Evolutionary conservation across 2,113 vertebrate species (phyloP).

Genomic region (Axis porcinus): DNA sequence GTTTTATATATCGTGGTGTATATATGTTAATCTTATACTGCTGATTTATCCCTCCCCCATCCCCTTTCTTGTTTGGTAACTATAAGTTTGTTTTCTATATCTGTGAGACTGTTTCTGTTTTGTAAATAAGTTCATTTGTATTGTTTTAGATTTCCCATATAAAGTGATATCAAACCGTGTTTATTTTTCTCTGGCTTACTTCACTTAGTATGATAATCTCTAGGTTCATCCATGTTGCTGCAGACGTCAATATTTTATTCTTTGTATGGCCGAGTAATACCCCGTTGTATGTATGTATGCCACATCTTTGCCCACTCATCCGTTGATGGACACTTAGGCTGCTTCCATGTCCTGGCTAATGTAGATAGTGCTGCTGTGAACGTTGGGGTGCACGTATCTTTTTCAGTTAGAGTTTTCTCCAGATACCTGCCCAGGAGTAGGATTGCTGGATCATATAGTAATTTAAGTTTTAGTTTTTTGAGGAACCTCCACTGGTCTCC

Average conservation of each 20-base stretch:
- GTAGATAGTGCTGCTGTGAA: neutral
- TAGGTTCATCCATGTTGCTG: neutral
- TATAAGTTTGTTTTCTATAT: neutral
- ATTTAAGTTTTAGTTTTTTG: neutral
- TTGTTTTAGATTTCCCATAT: neutral
- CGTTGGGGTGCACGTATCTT: neutral
- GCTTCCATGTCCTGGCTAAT: neutral
- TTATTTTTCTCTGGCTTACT: neutral
- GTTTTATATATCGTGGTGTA: neutral
- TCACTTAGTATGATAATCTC: neutral
- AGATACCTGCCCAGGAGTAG: neutral
- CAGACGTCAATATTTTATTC: neutral
- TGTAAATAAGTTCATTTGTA: neutral
- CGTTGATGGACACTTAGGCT: neutral
- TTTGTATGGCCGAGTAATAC: neutral
- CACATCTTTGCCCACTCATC: neutral
- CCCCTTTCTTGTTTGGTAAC: neutral
- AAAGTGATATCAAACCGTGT: neutral
- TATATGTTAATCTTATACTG: neutral
- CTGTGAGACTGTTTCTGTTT: neutral
- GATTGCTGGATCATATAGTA: neutral
- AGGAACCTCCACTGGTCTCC: neutral
- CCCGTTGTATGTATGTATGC: neutral
- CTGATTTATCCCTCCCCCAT: neutral
- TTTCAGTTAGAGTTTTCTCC: neutral